These are phyloP conservation scores for Rhorus exstirpatorius DNA, from an alignment of 2,888 invertebrate species.

Conservation along the genomic window DNA sequence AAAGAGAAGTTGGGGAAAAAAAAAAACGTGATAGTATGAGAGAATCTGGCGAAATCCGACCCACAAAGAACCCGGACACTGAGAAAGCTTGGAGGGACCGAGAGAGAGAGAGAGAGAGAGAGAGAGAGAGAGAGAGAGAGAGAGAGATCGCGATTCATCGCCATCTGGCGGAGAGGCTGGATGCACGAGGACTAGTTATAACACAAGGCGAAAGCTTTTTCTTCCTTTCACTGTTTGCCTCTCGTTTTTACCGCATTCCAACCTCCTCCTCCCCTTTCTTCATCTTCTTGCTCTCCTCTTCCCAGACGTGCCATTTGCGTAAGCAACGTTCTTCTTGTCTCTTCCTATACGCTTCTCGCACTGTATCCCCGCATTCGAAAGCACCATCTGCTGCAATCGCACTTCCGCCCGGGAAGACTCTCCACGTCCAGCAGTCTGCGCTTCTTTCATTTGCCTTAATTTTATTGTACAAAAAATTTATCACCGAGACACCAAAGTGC, in stretches of 20 bases:
- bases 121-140: conserved; percentile 11
- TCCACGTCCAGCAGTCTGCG: conserved; percentile 24
- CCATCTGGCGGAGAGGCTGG: conserved; percentile 77
- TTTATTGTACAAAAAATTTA: conserved; percentile 20
- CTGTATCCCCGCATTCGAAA: conserved; percentile 33
- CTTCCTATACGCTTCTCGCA: conserved; percentile 55
- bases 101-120: conserved; percentile 1
- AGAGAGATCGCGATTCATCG: conserved; percentile 37
- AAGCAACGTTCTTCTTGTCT: conserved; percentile 77
- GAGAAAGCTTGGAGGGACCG: conserved; percentile 41
- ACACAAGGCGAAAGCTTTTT: conserved; percentile 62
- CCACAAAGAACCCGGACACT: conserved; percentile 67
- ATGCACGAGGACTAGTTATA: conserved; percentile 54
- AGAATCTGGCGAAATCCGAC: conserved; percentile 67
- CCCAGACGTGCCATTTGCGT: conserved; percentile 81
- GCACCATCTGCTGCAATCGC: conserved; percentile 63
- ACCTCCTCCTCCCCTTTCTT: conserved; percentile 59
- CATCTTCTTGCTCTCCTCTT: neutral
- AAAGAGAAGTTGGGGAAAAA: conserved; percentile 22
- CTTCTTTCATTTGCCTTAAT: conserved; percentile 51
- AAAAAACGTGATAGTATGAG: conserved; percentile 39
- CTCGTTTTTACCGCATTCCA: conserved; percentile 82
- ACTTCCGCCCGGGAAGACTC: conserved; percentile 61
- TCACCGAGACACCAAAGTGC: conserved; percentile 1
- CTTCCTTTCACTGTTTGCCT: conserved; percentile 77